A percentile compares a stretch with the other conserved stretches of the same genome.
phyloP scores from a whole-genome alignment of 2,888 invertebrate species.

The Junonia oenone region DNA sequence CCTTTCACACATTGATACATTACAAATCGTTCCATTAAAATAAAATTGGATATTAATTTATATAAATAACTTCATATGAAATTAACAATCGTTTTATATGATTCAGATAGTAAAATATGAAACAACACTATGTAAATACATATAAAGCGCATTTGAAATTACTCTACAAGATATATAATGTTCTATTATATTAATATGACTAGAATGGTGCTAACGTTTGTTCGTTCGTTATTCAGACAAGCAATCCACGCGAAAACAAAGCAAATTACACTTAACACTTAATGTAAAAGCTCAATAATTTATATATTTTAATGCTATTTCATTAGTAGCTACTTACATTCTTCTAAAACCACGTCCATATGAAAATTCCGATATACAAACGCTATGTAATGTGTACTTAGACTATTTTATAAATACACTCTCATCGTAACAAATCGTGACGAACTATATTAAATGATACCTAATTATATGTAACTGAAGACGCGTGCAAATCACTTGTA shows the following conservation, averaged over 20 bases:
- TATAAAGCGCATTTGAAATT: conserved; percentile 49
- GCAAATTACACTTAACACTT: conserved; percentile 32
- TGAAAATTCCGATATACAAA: conserved; percentile 69
- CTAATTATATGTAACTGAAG: conserved; percentile 32
- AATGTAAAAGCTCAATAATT: conserved; percentile 40
- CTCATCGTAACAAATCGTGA: conserved; percentile 62
- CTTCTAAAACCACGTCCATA: conserved; percentile 60
- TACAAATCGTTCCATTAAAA: background rate
- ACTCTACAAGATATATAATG: conserved; percentile 31
- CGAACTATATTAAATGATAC: conserved; percentile 37
- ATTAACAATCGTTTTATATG: conserved; percentile 1
- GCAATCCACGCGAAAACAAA: conserved; percentile 27
- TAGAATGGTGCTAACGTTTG: conserved; percentile 22
- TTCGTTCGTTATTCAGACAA: conserved; percentile 16
- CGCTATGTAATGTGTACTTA: conserved; percentile 62
- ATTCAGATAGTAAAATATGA: conserved; percentile 10
- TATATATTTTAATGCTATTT: conserved; percentile 42
- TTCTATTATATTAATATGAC: conserved; percentile 28
- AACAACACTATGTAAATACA: conserved; percentile 40
- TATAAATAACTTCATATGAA: conserved; percentile 2
- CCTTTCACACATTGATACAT: conserved; percentile 16
- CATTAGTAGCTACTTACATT: conserved; percentile 49
- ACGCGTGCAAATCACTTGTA: conserved; percentile 70
- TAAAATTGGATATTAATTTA: conserved; percentile 8
- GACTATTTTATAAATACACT: conserved; percentile 58